These are phyloP conservation scores for Spea multiplicata DNA, from an alignment of 2,113 vertebrate genomes.

Conservation along the genomic window DNA sequence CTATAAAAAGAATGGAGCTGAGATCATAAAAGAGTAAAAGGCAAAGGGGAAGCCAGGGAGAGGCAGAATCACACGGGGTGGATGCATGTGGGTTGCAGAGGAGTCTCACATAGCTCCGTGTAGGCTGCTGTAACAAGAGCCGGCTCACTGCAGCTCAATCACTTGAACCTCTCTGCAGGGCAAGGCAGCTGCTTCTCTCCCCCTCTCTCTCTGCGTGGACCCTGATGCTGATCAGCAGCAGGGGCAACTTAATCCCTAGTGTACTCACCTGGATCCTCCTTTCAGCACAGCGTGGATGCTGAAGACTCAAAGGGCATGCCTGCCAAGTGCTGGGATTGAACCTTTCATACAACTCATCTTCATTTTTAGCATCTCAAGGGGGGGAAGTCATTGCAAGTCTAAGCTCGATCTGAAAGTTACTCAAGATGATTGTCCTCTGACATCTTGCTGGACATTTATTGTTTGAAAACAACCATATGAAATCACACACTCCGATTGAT, in stretches of 20 bases:
- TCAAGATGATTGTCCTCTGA: too few relatives aligned
- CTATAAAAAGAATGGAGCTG: conserved; percentile 73
- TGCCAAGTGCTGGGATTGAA: not conserved
- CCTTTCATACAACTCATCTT: not conserved
- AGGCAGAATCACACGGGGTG: conserved; percentile 31
- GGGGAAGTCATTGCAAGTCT: too few relatives aligned
- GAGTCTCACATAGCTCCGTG: not conserved
- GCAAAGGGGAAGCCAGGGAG: conserved; percentile 53
- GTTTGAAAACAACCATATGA: too few relatives aligned
- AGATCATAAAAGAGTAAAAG: conserved; percentile 62
- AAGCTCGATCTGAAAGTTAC: too few relatives aligned
- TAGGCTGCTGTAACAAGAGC: not conserved
- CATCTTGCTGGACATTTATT: too few relatives aligned
- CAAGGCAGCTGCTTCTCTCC: not conserved
- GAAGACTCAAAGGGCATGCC: conserved; percentile 3
- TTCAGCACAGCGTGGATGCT: conserved; percentile 16
- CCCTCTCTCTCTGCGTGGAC: conserved; percentile 5
- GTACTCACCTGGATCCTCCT: conserved; percentile 30
- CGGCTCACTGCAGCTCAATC: conserved; percentile 5
- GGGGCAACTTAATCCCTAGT: not conserved
- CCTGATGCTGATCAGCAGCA: not conserved
- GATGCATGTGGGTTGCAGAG: conserved; percentile 10
- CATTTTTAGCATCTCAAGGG: not conserved
- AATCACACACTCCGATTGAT: not conserved
- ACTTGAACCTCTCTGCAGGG: not conserved